phyloP scores from a whole-genome alignment of 2,113 vertebrate species.

The Syngnathoides biaculeatus region DNA sequence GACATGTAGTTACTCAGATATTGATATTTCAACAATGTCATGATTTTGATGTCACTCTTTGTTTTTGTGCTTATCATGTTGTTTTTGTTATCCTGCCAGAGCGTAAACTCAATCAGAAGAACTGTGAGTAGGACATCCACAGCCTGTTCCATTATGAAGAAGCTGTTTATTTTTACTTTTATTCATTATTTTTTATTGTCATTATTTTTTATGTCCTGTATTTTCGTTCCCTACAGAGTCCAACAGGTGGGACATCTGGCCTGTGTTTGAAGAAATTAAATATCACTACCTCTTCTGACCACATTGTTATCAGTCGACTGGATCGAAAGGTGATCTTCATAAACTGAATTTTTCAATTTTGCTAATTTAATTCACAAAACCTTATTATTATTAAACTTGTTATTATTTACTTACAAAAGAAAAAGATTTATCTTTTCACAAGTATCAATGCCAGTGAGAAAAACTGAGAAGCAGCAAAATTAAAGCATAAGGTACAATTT shows the following conservation, averaged over 20 bases:
- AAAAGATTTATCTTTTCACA: too few relatives aligned
- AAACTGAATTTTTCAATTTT: not conserved
- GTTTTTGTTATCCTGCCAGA: slow-evolving; percentile 75
- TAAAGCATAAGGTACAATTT: too few relatives aligned
- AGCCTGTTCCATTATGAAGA: slow-evolving; percentile 4
- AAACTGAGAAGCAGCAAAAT: too few relatives aligned
- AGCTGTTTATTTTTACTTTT: too few relatives aligned
- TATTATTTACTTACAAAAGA: too few relatives aligned
- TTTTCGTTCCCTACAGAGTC: slow-evolving; percentile 68
- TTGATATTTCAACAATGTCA: not conserved
- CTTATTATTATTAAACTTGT: too few relatives aligned
- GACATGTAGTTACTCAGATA: not conserved
- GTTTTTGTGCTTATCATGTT: not conserved
- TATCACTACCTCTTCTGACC: slow-evolving; percentile 79
- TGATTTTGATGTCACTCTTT: not conserved
- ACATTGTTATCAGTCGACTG: slow-evolving; percentile 84
- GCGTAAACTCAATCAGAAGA: slow-evolving; percentile 88
- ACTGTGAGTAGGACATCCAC: slow-evolving; percentile 76
- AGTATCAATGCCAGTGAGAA: too few relatives aligned
- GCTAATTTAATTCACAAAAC: too few relatives aligned
- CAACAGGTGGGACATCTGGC: slow-evolving; percentile 83
- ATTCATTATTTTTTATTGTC: too few relatives aligned
- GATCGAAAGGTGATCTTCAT: slow-evolving; percentile 80
- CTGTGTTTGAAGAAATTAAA: slow-evolving; percentile 96
- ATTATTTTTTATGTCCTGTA: slow-evolving; percentile 3